These are phyloP conservation scores for Nematostella vectensis DNA, from an alignment of 92 coral and sea anemone species.

Conservation along the genomic window DNA sequence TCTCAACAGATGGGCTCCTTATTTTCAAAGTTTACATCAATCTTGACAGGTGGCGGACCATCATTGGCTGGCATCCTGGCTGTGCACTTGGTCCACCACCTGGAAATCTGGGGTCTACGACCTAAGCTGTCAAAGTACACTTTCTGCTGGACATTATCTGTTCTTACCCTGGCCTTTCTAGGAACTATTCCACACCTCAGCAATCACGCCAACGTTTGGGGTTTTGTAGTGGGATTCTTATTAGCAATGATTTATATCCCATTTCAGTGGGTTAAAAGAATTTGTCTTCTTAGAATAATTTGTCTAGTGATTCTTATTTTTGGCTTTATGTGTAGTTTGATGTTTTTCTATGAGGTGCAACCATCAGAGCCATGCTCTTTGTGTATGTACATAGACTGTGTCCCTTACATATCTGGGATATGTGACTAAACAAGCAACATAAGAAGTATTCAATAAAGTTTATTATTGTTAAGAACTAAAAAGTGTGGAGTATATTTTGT, in stretches of 20 bases:
- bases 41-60: conserved; percentile 27
- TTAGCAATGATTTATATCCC: conserved; percentile 13
- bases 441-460: too few relatives aligned
- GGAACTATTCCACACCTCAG: conserved; percentile 42
- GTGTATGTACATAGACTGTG: conserved; percentile 22
- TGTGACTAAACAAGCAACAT: conserved; percentile 13
- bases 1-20: conserved; percentile 13
- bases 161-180: conserved; percentile 6
- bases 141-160: conserved; percentile 1
- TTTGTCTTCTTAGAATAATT: background rate
- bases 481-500: too few relatives aligned
- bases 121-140: conserved; percentile 5
- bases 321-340: conserved; percentile 19
- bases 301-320: background rate
- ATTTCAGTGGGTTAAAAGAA: background rate
- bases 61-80: conserved; percentile 40
- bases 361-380: conserved; percentile 1
- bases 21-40: conserved; percentile 3
- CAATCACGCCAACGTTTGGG: conserved; percentile 27
- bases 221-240: conserved; percentile 26
- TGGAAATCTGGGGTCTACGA: conserved; percentile 11
- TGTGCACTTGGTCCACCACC: conserved; percentile 16
- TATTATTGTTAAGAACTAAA: too few relatives aligned
- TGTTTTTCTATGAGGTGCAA: conserved; percentile 46
- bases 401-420: conserved; percentile 27